These are phyloP conservation scores for Seira sanloemensis DNA, from an alignment of 2,888 invertebrate species.

Conservation along the genomic window DNA sequence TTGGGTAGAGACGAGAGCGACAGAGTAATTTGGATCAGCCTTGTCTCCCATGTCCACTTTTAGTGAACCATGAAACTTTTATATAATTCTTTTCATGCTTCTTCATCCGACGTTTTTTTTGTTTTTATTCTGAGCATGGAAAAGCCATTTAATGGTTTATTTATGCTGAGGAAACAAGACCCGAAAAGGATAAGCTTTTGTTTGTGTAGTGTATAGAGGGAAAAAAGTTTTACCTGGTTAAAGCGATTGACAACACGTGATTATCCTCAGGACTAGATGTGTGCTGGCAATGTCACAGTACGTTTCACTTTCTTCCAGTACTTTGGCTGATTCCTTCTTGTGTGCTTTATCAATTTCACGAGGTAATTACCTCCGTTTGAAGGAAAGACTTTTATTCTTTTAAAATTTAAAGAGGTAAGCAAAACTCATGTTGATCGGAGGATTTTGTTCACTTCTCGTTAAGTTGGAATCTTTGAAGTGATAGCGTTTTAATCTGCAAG, in stretches of 20 bases:
- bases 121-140: neutral
- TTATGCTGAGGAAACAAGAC: constrained; percentile 3
- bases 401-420: neutral
- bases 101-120: neutral
- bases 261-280: neutral
- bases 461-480: too few species aligned
- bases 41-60: neutral
- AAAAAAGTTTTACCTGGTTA: neutral
- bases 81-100: neutral
- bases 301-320: too few species aligned
- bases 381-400: too few species aligned
- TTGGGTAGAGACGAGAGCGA: too few species aligned
- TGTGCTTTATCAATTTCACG: neutral
- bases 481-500: too few species aligned
- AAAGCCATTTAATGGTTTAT: constrained; percentile 13
- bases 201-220: neutral
- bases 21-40: too few species aligned
- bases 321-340: neutral
- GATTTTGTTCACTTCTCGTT: too few species aligned
- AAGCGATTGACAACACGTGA: constrained; percentile 4
- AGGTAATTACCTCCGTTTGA: constrained; percentile 11
- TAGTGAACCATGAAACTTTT: neutral
- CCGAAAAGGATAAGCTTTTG: constrained; percentile 1
- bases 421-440: constrained; percentile 9
- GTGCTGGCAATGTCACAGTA: neutral